These are phyloP conservation scores for Eurytoma adleriae DNA, from an alignment of 2,888 invertebrate genomes.

Conservation along the genomic window DNA sequence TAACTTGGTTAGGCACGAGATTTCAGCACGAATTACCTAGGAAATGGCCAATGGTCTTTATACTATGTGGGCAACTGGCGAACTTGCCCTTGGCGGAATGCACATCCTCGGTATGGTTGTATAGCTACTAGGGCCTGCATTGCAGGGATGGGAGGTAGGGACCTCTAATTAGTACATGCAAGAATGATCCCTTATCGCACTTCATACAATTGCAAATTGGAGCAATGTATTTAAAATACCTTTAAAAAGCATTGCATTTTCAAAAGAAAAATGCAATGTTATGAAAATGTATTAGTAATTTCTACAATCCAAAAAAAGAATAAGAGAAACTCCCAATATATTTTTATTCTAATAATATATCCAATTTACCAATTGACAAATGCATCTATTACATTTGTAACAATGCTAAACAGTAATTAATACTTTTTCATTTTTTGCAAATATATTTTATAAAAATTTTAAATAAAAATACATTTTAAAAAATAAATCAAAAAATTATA, in stretches of 20 bases:
- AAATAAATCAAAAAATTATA: too few species aligned
- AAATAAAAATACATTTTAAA: too few species aligned
- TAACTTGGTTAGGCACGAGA: slow-evolving; percentile 65
- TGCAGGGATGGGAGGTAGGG: slow-evolving; percentile 73
- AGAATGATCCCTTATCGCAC: slow-evolving; percentile 61
- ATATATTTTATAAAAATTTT: not conserved
- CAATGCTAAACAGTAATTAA: not conserved
- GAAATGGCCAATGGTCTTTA: slow-evolving; percentile 67
- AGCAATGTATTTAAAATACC: slow-evolving; percentile 36
- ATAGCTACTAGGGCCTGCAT: slow-evolving; percentile 75
- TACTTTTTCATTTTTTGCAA: not conserved
- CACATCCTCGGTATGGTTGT: slow-evolving; percentile 76
- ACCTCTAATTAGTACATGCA: slow-evolving; percentile 75
- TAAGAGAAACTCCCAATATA: not conserved
- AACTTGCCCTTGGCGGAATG: slow-evolving; percentile 75
- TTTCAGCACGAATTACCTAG: slow-evolving; percentile 67
- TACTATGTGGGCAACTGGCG: slow-evolving; percentile 75
- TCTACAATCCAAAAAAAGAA: not conserved
- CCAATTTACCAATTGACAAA: slow-evolving; percentile 36
- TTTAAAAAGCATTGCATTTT: not conserved
- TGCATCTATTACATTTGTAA: slow-evolving; percentile 36
- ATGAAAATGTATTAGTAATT: not conserved
- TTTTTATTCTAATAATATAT: slow-evolving; percentile 6
- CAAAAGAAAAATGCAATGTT: not conserved
- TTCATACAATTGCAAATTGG: slow-evolving; percentile 54